Evolutionary conservation across 2,888 invertebrate species (phyloP).

Genomic region (Hyposoter didymator): DNA sequence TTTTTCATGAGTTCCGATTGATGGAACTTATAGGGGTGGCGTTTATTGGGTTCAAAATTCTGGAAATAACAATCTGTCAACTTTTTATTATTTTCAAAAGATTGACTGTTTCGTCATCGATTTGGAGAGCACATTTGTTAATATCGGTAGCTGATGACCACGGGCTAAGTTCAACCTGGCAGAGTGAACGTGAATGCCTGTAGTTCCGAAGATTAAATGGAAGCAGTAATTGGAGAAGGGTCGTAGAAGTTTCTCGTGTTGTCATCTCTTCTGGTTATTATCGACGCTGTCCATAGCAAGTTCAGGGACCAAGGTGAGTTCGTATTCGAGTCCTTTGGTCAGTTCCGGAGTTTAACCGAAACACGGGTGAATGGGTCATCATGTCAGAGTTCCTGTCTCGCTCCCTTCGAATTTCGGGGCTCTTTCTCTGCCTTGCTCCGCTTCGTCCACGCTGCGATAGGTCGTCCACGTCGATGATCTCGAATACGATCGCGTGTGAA

Average conservation of each 20-base stretch:
- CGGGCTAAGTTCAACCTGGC: background rate
- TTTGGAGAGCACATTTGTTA: background rate
- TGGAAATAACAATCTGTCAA: background rate
- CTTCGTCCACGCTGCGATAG: slow-evolving; percentile 24
- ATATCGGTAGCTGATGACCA: background rate
- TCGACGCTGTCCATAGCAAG: slow-evolving; percentile 35
- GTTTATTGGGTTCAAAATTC: background rate
- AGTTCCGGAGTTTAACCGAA: slow-evolving; percentile 55
- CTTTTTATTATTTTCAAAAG: background rate
- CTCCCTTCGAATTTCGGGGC: background rate
- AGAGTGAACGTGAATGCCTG: background rate
- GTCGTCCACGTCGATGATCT: slow-evolving; percentile 26
- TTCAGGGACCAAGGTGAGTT: background rate
- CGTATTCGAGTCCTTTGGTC: slow-evolving; percentile 52
- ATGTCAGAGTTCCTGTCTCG: slow-evolving; percentile 5
- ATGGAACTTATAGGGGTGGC: background rate
- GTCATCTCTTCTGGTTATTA: slow-evolving; percentile 21
- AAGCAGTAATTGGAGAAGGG: slow-evolving; percentile 23
- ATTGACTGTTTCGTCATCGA: background rate
- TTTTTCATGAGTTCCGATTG: background rate
- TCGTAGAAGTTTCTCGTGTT: slow-evolving; percentile 13
- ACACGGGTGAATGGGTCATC: slow-evolving; percentile 38
- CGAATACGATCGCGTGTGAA: slow-evolving; percentile 34
- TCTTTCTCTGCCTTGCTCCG: background rate
- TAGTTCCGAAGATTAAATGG: slow-evolving; percentile 14